These are phyloP conservation scores for Hipposideros larvatus DNA, from an alignment of 2,797 vertebrate species.

Conservation along the genomic window DNA sequence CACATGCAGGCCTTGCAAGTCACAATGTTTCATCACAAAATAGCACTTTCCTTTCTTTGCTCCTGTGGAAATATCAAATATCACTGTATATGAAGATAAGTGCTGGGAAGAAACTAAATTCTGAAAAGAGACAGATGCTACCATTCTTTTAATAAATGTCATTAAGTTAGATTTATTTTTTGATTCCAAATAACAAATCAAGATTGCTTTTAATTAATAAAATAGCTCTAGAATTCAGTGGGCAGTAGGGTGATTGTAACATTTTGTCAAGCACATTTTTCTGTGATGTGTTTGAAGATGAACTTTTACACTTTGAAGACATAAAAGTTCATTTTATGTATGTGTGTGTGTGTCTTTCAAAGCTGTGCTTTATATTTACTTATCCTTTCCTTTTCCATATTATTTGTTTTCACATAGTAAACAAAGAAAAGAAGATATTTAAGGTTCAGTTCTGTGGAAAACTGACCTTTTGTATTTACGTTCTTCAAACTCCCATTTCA, in stretches of 20 bases:
- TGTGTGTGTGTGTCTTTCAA: not conserved
- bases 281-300: not conserved
- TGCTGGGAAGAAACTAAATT: not conserved
- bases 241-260: not conserved
- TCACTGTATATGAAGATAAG: not conserved
- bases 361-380: not conserved
- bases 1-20: not conserved
- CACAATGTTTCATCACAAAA: not conserved
- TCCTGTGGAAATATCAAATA: conserved; percentile 57
- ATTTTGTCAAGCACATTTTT: not conserved
- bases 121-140: not conserved
- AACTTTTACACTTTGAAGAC: not conserved
- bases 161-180: conserved; percentile 18
- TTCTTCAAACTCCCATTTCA: conserved; percentile 26
- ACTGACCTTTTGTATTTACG: not conserved
- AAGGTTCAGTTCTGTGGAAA: conserved; percentile 10
- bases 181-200: not conserved
- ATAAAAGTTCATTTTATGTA: not conserved
- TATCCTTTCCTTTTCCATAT: not conserved
- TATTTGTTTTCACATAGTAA: not conserved
- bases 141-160: not conserved
- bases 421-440: not conserved
- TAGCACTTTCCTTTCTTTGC: not conserved
- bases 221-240: not conserved
- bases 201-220: conserved; percentile 24